Base-by-base conservation (phyloP, 2,113 vertebrate species). In the Nesogale talazaci region DNA sequence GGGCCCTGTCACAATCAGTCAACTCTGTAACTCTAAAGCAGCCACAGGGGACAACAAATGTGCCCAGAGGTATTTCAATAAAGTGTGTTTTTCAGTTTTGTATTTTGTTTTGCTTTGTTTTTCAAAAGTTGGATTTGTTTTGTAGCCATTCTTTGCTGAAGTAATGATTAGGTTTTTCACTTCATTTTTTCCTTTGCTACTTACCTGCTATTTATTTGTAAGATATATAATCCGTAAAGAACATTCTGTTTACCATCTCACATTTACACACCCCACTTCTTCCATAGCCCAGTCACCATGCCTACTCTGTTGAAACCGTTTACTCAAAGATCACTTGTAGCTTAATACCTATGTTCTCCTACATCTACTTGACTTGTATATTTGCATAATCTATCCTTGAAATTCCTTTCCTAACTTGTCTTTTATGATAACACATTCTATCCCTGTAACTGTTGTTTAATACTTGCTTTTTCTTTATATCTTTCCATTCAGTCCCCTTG, bases 331-430 rank as follows among this genome's bases (percentile, higher is more conserved):
- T 31, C 72, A 74, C 1, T 25, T 38, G 8, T 77, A 80, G 77
- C 67, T 59, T 80, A 67, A 83, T 89, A 83, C n/a, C 80, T 52
- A 2, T 82, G 84, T 91, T 87, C 27, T 79, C 15, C 80, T 31
- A 76, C 78, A 59, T 86, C 65, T 65, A 59, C 46, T 76, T 88
- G 63, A 85, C 65, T 80, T 93, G 61, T 83, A 79, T 74, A 27
- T 82, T 61, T 15, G 94, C 92, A 86, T 16, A 88, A 11, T 65
- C 22, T 77, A 22, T 67, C 74, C 57, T 74, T 90, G n/a, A 81
- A 91, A 84, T 82, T 42, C 17, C 52, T 90, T 65, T 20, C 29
- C 77, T 20, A 61, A 27, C 15, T 75, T 78, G 27, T 67, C n/a
- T 91, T 96, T 72, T 86, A 11, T 14, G 29, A 27, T 16, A 72